Base-by-base conservation (phyloP, 2,113 vertebrate species). In the Fukomys damarensis region DNA sequence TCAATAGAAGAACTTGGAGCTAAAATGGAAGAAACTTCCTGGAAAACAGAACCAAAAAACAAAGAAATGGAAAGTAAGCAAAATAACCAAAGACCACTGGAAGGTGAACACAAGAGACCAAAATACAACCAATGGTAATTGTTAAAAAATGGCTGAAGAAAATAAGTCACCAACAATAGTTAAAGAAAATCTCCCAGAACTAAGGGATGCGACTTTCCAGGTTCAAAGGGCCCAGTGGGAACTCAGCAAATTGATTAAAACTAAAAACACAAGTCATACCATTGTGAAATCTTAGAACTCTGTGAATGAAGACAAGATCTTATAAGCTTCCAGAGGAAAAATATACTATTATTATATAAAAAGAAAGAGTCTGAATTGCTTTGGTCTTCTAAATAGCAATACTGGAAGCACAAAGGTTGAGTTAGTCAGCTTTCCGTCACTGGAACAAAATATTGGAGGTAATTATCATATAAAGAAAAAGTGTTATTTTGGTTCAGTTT, bases 11-110 rank as follows among this genome's bases (percentile, higher is more conserved):
- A 83, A 46, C 10, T 30, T 43, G 58, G 70, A 70, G 26, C 16
- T 59, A 59, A 86, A 46, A 77, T 32, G 43, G 43, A 54, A 85
- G 28, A 68, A 61, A 56, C 74, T 80, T 93, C 80, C 70, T 49
- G 11, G 35, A 30, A 86, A 96, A 86, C 5, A 38, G 54, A 97
- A 24, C 56, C 59, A 88, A 95, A 72, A 72, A n/a, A 56, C 59
- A 86, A 28, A 72, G 20, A 20, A 72, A 66, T 59, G 30, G 30
- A 61, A 94, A 85, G 66, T 24, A 81, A 49, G 56, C 84, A 12
- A 65, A 38, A 46, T 11, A 46, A 63, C 13, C 16, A 61, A 19
- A 74, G 43, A 66, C 12, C 7, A 28, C 24, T 43, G 22, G 26
- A 80, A 58, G 20, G 30, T 76, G 32, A 82, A n/a, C 30, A 65